Percentiles rank a stretch among this genome's conserved stretches.
Evolutionary conservation across 1,140 invertebrate species (phyloP).

Genomic region (Drosophila leontia): DNA sequence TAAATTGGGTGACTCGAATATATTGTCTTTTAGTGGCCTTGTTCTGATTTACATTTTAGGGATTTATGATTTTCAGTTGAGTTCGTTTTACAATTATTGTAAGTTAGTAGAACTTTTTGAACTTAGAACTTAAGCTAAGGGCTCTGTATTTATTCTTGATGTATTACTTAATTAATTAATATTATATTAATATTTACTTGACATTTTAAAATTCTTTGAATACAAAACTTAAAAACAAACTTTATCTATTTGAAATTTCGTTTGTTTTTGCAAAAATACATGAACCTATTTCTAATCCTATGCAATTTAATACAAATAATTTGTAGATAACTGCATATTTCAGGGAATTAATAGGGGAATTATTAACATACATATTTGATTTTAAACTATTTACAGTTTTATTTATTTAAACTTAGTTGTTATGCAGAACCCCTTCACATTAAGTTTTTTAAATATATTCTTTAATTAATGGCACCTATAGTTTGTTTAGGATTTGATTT

Average conservation of each 20-base stretch:
- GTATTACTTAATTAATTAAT: not conserved
- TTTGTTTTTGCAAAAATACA: no score
- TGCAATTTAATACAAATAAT: not conserved
- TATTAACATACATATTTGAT: no score
- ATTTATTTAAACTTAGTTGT: no score
- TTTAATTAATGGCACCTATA: not conserved
- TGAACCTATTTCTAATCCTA: no score
- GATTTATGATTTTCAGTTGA: not conserved
- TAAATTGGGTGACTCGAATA: conserved; percentile 9
- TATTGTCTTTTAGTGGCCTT: conserved; percentile 1
- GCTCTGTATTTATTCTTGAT: not conserved
- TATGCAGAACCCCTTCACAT: not conserved
- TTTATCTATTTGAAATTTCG: no score
- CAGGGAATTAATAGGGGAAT: no score
- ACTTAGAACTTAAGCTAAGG: not conserved
- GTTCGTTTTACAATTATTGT: not conserved
- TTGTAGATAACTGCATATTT: not conserved
- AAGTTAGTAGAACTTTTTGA: not conserved
- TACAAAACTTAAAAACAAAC: not conserved
- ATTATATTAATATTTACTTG: not conserved
- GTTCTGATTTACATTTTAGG: conserved; percentile 8
- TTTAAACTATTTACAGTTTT: no score
- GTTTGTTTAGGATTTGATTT: not conserved
- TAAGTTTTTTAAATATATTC: not conserved
- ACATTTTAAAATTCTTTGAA: not conserved